Percentiles rank a stretch among this genome's conserved stretches.
Evolutionary conservation across 2,797 vertebrate genomes (phyloP).

Genomic region (Gadopsis marmoratus): DNA sequence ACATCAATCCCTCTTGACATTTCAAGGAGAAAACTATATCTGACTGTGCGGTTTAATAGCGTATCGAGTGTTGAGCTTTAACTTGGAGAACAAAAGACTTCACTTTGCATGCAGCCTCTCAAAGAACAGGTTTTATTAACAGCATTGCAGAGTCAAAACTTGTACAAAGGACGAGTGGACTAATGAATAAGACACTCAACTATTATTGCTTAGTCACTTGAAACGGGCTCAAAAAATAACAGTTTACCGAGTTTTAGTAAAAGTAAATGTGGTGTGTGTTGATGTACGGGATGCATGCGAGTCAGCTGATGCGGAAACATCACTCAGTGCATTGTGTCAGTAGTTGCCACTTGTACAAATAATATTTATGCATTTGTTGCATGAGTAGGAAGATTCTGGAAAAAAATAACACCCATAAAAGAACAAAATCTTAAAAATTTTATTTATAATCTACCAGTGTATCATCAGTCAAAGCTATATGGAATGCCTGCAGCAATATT

Average conservation of each 20-base stretch:
- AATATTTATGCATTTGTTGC: background rate
- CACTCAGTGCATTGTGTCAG: background rate
- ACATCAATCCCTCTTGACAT: slow-evolving; percentile 1
- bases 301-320: background rate
- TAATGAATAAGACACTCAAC: slow-evolving; percentile 17
- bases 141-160: slow-evolving; percentile 6
- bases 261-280: background rate
- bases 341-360: background rate
- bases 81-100: background rate
- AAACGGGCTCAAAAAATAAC: background rate
- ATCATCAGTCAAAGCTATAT: background rate
- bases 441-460: background rate
- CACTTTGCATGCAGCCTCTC: accelerated
- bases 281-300: background rate
- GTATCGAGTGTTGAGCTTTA: background rate
- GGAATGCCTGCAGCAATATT: background rate
- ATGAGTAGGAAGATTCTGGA: background rate
- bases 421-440: background rate
- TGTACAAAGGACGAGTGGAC: slow-evolving; percentile 11
- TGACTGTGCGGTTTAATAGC: background rate
- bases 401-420: background rate
- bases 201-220: slow-evolving; percentile 39
- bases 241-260: background rate
- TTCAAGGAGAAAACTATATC: background rate
- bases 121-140: background rate